A percentile compares a stretch with the other conserved stretches of the same genome.
These are phyloP conservation scores for Capreolus pygargus DNA, from an alignment of 2,113 vertebrate genomes.

Conservation along the genomic window DNA sequence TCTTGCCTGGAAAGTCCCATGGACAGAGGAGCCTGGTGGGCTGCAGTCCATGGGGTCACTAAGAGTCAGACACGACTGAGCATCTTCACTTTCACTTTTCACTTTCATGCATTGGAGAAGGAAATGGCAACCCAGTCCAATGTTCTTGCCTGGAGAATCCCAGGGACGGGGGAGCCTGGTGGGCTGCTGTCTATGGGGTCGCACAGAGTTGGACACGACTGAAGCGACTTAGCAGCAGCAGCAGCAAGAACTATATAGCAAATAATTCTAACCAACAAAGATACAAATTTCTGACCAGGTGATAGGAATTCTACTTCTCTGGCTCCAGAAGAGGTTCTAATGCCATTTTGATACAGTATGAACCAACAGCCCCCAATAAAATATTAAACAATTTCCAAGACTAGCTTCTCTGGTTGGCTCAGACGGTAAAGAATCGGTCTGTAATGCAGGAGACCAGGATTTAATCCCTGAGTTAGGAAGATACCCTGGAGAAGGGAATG, in stretches of 20 bases:
- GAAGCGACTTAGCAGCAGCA: too few relatives aligned
- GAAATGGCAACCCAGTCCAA: too few relatives aligned
- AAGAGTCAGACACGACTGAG: too few relatives aligned
- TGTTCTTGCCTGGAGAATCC: too few relatives aligned
- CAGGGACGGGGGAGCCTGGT: too few relatives aligned
- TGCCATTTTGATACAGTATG: not conserved
- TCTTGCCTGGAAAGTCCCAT: too few relatives aligned
- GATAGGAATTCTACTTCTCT: not conserved
- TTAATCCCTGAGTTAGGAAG: not conserved
- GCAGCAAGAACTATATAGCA: not conserved
- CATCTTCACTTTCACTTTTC: too few relatives aligned
- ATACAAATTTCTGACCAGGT: not conserved
- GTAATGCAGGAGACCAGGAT: not conserved
- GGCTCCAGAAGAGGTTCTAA: not conserved
- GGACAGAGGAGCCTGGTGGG: too few relatives aligned
- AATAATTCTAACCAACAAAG: not conserved
- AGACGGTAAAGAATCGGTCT: not conserved
- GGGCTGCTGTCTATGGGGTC: too few relatives aligned
- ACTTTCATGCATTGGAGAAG: too few relatives aligned
- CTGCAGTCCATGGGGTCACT: too few relatives aligned
- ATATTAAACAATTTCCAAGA: not conserved
- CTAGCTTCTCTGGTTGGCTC: not conserved
- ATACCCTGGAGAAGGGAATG: not conserved
- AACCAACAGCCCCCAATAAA: not conserved
- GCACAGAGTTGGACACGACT: too few relatives aligned